These are phyloP conservation scores for Hafferia zeledoni DNA, from an alignment of 2,797 vertebrate species.

Conservation along the genomic window DNA sequence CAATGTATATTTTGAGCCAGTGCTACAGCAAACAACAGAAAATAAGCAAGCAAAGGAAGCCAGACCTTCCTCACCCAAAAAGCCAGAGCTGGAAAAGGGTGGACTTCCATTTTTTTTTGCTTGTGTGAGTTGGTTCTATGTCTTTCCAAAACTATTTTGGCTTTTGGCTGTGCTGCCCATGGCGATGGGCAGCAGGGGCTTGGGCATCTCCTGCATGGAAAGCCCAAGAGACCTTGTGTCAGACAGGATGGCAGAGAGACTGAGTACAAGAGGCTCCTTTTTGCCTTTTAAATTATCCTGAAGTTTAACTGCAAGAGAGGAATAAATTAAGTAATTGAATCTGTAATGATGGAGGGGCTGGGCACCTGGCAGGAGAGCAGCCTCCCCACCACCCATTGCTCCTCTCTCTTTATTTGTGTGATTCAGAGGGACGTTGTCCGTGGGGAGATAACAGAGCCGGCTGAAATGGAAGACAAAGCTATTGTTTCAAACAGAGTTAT, in stretches of 20 bases:
- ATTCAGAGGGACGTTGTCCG: slow-evolving; percentile 41
- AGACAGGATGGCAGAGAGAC: slow-evolving; percentile 24
- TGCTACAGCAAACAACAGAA: slow-evolving; percentile 47
- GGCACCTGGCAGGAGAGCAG: neutral
- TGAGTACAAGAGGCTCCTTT: neutral
- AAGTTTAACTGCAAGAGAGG: slow-evolving; percentile 18
- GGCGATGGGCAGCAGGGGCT: neutral
- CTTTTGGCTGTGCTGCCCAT: neutral
- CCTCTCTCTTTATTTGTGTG: slow-evolving; percentile 24
- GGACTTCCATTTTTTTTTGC: neutral
- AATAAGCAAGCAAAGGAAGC: slow-evolving; percentile 48
- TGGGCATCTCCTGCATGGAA: neutral
- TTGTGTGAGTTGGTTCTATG: neutral
- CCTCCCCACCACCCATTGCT: neutral
- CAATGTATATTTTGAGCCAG: slow-evolving; percentile 49
- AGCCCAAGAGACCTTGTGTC: neutral
- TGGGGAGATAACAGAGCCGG: slow-evolving; percentile 45
- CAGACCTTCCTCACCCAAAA: slow-evolving; percentile 10
- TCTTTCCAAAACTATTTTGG: neutral
- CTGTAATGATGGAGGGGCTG: neutral
- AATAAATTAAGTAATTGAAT: slow-evolving; percentile 42
- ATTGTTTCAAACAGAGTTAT: slow-evolving; percentile 71
- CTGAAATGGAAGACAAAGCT: slow-evolving; percentile 72
- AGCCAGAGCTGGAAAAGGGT: neutral
- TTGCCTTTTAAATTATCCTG: slow-evolving; percentile 8